Percentiles rank a stretch among this genome's conserved stretches.
phyloP scores from a whole-genome alignment of 2,113 vertebrate genomes.

The Poeciliopsis turrubarensis region DNA sequence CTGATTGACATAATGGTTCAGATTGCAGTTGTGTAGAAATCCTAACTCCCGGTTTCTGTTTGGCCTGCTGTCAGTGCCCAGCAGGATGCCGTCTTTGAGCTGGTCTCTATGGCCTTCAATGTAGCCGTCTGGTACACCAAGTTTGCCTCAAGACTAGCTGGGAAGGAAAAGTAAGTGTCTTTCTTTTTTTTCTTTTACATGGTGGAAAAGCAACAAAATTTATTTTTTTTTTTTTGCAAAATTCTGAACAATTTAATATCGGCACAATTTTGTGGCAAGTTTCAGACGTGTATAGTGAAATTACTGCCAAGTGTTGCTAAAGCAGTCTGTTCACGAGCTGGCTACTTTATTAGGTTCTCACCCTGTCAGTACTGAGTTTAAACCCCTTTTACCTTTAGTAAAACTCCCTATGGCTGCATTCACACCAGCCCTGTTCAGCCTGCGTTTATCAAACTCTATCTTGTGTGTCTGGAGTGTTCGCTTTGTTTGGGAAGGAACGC shows the following conservation, averaged over 20 bases:
- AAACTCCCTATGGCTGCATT: too few relatives aligned
- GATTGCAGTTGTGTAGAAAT: neutral
- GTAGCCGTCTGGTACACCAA: slow-evolving; percentile 97
- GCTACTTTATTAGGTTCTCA: neutral
- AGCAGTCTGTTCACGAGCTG: too few relatives aligned
- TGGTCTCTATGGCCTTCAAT: slow-evolving; percentile 95
- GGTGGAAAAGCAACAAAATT: too few relatives aligned
- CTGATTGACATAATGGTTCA: neutral
- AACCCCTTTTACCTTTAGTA: neutral
- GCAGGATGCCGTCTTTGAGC: slow-evolving; percentile 95
- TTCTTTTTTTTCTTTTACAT: too few relatives aligned
- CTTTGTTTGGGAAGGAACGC: too few relatives aligned
- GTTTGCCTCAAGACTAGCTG: slow-evolving; percentile 92
- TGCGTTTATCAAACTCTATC: too few relatives aligned
- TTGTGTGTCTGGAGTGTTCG: too few relatives aligned
- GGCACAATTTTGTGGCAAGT: too few relatives aligned
- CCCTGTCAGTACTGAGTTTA: neutral
- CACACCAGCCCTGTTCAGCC: too few relatives aligned
- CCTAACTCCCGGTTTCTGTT: neutral
- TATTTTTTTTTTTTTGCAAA: too few relatives aligned
- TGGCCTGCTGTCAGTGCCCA: slow-evolving; percentile 83
- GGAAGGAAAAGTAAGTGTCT: slow-evolving; percentile 91
- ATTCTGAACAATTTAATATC: too few relatives aligned
- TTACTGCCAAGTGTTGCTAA: too few relatives aligned
- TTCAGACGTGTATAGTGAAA: neutral